Evolutionary conservation across 2,797 vertebrate species (phyloP).

Genomic region (Crocodylus rhombifer): DNA sequence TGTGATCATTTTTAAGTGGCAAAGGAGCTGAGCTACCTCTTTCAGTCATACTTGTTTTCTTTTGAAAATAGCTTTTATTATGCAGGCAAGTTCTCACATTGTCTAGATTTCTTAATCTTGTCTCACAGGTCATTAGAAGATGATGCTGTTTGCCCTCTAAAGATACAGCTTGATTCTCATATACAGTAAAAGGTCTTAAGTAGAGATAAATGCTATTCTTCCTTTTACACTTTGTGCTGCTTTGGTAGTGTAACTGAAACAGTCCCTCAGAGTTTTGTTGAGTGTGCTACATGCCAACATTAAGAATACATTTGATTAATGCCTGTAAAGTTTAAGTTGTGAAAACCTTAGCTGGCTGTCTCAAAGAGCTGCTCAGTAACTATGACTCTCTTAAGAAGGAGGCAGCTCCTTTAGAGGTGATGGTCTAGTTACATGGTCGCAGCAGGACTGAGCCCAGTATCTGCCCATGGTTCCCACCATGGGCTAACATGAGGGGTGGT

Average conservation of each 20-base stretch:
- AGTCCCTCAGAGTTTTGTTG: not conserved
- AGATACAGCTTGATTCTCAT: not conserved
- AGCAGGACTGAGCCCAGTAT: too few species aligned
- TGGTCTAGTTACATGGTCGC: too few species aligned
- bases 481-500: too few species aligned
- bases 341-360: slow-evolving; percentile 15
- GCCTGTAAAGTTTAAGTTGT: not conserved
- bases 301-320: not conserved
- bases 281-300: not conserved
- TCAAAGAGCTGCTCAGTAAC: not conserved
- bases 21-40: not conserved
- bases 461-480: too few species aligned
- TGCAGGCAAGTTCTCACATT: not conserved
- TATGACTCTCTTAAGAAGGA: too few species aligned
- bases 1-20: fast-evolving
- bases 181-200: not conserved
- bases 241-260: not conserved
- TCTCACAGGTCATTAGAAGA: not conserved
- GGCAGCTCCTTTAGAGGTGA: too few species aligned
- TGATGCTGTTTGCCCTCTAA: not conserved
- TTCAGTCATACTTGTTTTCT: not conserved
- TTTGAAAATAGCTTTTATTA: not conserved
- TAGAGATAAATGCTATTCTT: not conserved
- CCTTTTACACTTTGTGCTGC: not conserved
- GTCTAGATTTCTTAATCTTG: not conserved